These are phyloP conservation scores for Bombus balteatus DNA, from an alignment of 1,140 invertebrate species.

Conservation along the genomic window DNA sequence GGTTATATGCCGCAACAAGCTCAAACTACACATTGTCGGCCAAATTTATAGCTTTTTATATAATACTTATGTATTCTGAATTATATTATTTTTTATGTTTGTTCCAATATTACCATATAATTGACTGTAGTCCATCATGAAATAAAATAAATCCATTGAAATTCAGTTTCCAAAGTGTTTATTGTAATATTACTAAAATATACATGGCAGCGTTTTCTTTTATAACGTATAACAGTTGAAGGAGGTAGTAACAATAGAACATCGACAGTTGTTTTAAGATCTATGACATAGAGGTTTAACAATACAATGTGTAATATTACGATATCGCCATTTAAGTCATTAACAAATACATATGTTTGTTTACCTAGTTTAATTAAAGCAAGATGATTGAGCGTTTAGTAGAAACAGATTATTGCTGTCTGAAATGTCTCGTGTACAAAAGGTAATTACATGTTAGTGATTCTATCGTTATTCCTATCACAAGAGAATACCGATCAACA, in stretches of 20 bases:
- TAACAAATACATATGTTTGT: conserved; percentile 6
- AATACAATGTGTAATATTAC: background rate
- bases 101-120: background rate
- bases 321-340: background rate
- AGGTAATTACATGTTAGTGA: background rate
- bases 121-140: background rate
- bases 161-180: conserved; percentile 52
- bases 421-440: background rate
- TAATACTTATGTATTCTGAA: background rate
- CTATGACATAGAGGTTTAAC: background rate
- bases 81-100: background rate
- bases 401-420: conserved; percentile 43
- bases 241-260: conserved; percentile 22
- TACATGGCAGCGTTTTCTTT: conserved; percentile 69
- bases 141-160: background rate
- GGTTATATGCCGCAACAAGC: conserved; percentile 84
- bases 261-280: conserved; percentile 30
- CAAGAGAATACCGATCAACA: background rate
- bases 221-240: conserved; percentile 25
- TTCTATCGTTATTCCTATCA: background rate
- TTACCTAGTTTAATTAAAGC: background rate
- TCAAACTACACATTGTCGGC: conserved; percentile 69
- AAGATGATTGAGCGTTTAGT: conserved; percentile 30
- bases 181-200: conserved; percentile 69
- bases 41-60: conserved; percentile 68